A percentile compares a stretch with the other conserved stretches of the same genome.
Conservation (phyloP, 2,888 invertebrate genomes). For the Diadromus collaris region DNA sequence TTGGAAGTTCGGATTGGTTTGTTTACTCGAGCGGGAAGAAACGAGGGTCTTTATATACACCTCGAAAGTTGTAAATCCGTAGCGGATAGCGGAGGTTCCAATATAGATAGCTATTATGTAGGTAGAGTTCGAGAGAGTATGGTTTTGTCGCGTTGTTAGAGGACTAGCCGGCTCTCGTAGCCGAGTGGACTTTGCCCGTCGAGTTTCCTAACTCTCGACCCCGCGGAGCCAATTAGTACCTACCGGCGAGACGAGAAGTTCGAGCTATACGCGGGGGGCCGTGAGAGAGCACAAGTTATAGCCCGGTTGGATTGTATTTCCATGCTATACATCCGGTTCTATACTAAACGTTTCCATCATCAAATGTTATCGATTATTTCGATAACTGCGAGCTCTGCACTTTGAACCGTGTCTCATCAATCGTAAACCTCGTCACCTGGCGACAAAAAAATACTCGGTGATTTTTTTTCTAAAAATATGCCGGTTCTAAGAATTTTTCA, state of each 20-base stretch:
- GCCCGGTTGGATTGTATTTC: background rate
- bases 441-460: background rate
- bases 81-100: background rate
- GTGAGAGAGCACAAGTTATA: conserved; percentile 12
- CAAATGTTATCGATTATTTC: conserved; percentile 29
- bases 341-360: conserved; percentile 16
- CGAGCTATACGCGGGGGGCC: background rate
- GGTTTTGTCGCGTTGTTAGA: conserved; percentile 44
- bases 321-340: background rate
- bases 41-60: background rate
- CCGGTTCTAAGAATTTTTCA: too few species aligned
- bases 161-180: conserved; percentile 6
- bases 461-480: background rate
- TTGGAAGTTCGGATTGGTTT: background rate
- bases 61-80: conserved; percentile 12
- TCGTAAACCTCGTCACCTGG: background rate
- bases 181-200: conserved; percentile 38
- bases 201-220: conserved; percentile 42
- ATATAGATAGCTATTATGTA: conserved; percentile 29
- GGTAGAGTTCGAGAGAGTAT: conserved; percentile 17
- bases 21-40: background rate
- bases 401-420: background rate
- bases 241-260: conserved; percentile 33
- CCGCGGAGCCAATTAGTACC: conserved; percentile 39
- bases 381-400: conserved; percentile 20